phyloP scores from a whole-genome alignment of 2,113 vertebrate genomes.

The Atherinomorus stipes region DNA sequence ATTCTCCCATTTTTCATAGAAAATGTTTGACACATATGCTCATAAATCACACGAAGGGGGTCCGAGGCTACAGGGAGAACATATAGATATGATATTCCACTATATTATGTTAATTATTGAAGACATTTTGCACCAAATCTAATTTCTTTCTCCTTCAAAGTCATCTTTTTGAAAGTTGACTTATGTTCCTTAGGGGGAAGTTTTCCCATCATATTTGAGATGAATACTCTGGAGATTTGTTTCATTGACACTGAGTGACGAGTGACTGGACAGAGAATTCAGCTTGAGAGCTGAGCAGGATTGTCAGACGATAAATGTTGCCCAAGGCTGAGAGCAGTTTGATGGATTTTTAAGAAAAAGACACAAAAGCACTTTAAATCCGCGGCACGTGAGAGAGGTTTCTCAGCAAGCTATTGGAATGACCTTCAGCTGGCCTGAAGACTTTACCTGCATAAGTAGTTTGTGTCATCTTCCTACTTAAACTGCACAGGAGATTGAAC shows the following conservation, averaged over 20 bases:
- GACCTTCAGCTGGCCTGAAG: slow-evolving; percentile 3
- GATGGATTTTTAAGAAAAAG: slow-evolving; percentile 15
- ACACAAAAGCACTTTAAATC: not conserved
- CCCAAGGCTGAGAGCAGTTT: not conserved
- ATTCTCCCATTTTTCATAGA: slow-evolving; percentile 14
- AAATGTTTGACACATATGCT: slow-evolving; percentile 1
- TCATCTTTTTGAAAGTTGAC: not conserved
- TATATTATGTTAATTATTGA: not conserved
- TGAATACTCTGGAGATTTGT: slow-evolving; percentile 17
- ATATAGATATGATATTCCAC: not conserved
- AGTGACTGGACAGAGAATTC: slow-evolving; percentile 4
- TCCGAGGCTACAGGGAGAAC: not conserved
- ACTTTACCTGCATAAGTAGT: not conserved
- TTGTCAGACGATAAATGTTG: slow-evolving; percentile 30
- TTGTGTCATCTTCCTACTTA: slow-evolving; percentile 21
- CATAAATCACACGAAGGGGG: slow-evolving; percentile 9
- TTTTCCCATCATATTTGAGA: slow-evolving; percentile 17
- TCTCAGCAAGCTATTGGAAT: slow-evolving; percentile 6
- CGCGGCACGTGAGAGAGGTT: not conserved
- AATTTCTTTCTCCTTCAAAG: slow-evolving; percentile 2
- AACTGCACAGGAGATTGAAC: not conserved
- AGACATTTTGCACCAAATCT: not conserved
- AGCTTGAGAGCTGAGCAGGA: slow-evolving; percentile 11
- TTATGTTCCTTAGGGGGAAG: slow-evolving; percentile 1
- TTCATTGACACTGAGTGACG: not conserved